Conservation (phyloP, 2,797 vertebrate genomes). For the Myiotriccus ornatus region DNA sequence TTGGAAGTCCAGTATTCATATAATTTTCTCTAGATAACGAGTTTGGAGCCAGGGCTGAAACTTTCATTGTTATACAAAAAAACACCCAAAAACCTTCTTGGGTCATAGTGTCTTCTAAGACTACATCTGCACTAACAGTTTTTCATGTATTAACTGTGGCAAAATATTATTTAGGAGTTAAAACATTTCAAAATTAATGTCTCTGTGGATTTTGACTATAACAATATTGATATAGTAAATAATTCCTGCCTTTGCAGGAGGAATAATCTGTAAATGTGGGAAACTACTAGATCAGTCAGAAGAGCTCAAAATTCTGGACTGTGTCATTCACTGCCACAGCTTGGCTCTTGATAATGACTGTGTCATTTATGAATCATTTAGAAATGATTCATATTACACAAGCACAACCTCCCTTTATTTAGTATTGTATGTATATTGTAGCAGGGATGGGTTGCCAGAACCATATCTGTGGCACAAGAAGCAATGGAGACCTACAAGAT, state of each 20-base stretch:
- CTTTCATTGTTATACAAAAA: background rate
- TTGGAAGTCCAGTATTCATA: background rate
- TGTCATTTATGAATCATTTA: too few species aligned
- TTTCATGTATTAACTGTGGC: background rate
- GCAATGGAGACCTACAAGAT: background rate
- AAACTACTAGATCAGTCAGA: background rate
- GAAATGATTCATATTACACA: background rate
- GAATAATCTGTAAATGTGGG: background rate
- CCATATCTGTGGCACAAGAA: background rate
- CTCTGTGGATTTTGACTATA: background rate
- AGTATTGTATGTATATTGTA: background rate
- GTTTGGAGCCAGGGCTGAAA: background rate
- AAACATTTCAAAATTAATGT: background rate
- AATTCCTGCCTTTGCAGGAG: background rate
- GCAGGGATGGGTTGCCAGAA: rapidly evolving
- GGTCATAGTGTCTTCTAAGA: background rate
- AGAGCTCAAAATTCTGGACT: background rate
- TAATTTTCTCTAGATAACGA: background rate
- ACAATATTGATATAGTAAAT: background rate
- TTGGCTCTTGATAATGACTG: background rate
- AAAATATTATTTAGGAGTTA: background rate
- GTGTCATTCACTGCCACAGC: background rate
- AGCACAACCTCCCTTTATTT: background rate
- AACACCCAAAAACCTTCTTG: background rate
- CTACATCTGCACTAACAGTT: background rate